Base-by-base conservation (phyloP, 2,888 invertebrate species). In the Eurytoma californica region DNA sequence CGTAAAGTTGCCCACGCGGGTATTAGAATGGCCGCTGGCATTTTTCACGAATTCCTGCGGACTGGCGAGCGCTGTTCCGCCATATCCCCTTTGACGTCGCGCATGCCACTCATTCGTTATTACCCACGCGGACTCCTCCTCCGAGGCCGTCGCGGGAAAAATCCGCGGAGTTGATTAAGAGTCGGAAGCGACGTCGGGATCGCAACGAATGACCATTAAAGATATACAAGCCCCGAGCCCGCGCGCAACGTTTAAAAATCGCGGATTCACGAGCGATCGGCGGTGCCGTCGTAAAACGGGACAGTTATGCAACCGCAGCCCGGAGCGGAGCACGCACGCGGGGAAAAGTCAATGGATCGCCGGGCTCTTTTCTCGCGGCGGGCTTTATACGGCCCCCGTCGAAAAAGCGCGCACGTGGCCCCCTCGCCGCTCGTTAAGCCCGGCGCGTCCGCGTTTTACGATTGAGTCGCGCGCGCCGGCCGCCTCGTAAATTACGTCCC, bases 401-500 rank as follows among this genome's bases (percentile, higher is more conserved):
- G 14, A 72, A 72, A 70, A 24, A 58, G 9, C 30, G 51, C 30
- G 63, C 13, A 39, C 30, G 39, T n/a, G 18, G 63, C 39, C 39
- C 18, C 47, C n/a, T n/a, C 18, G 63, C 63, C 47, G 16, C 14
- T 57, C 72, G 61, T 69, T 63, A 76, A 76, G 60, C 72, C 72
- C 78, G 80, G 78, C 72, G 75, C 74, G 81, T 83, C 84, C 83
- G 84, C 83, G 84, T 83, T 84, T 85, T 73, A 65, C 65, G 63
- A 65, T 39, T 39, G 39, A 39, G 7, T 39, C 39, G 55, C 51
- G 16, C 65, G 83, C 82, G 82, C 76, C 75, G 60, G 80, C 78
- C 24, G 24, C 24, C 24, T 79, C 39, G 83, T 86, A 86, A 86
- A 85, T 84, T 84, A 83, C 84, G 76, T 82, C 82, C 63, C 58